Evolutionary conservation across 1,140 invertebrate species (phyloP).

Genomic region (Caligus rogercresseyi): DNA sequence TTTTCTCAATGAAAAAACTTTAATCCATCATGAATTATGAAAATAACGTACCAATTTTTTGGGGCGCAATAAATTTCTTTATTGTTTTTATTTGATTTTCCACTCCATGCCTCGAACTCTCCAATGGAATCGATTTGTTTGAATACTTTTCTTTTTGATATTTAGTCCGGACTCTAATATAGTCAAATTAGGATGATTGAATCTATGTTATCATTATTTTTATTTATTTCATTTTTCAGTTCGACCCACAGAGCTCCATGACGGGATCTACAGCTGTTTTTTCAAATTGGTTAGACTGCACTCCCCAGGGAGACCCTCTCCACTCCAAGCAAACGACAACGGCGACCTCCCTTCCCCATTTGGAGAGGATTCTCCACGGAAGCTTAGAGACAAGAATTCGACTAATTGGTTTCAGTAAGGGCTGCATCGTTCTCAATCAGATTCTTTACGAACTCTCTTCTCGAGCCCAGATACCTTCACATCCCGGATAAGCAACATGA

Average conservation of each 20-base stretch:
- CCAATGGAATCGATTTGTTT: too few species aligned
- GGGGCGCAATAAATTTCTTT: too few species aligned
- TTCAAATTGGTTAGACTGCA: neutral
- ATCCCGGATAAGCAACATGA: neutral
- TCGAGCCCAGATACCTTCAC: neutral
- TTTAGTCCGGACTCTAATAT: too few species aligned
- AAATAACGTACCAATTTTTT: too few species aligned
- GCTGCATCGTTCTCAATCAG: neutral
- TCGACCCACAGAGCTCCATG: neutral
- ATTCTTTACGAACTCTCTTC: neutral
- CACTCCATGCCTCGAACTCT: too few species aligned
- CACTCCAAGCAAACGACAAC: neutral
- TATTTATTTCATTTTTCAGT: neutral
- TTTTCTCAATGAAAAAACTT: too few species aligned
- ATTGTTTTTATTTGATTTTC: too few species aligned
- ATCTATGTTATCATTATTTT: too few species aligned
- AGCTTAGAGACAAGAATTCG: neutral
- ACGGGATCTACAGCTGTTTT: neutral
- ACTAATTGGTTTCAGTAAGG: neutral
- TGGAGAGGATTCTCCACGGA: neutral
- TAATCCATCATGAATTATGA: too few species aligned
- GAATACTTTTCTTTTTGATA: too few species aligned
- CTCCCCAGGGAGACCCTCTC: neutral
- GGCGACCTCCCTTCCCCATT: neutral
- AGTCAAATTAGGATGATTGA: too few species aligned